These are phyloP conservation scores for Drosophila kanapiae DNA, from an alignment of 1,140 invertebrate genomes.

Conservation along the genomic window DNA sequence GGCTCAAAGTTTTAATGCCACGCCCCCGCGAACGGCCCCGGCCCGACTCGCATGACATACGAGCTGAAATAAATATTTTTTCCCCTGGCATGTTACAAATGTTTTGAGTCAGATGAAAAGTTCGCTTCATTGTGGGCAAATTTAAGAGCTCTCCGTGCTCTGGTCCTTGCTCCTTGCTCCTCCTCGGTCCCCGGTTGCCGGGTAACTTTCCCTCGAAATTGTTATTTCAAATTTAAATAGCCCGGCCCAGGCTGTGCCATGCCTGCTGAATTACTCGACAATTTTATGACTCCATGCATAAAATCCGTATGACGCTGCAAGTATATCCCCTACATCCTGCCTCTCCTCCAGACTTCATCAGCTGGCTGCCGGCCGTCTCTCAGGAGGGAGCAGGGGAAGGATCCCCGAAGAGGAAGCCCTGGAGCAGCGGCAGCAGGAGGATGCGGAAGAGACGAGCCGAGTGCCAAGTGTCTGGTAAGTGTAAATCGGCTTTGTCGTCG, in stretches of 20 bases:
- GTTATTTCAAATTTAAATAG: conserved; percentile 70
- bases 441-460: conserved; percentile 24
- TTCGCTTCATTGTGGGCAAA: conserved; percentile 58
- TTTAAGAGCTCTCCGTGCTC: conserved; percentile 49
- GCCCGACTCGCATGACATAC: conserved; percentile 61
- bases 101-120: conserved; percentile 74
- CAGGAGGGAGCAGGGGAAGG: neutral
- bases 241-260: conserved; percentile 23
- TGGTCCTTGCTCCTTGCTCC: neutral
- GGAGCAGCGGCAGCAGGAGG: neutral
- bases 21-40: conserved; percentile 4
- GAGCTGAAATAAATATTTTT: conserved; percentile 79
- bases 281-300: conserved; percentile 67
- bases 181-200: neutral
- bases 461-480: conserved; percentile 51
- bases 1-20: conserved; percentile 75
- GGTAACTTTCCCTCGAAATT: conserved; percentile 57
- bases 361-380: conserved; percentile 58
- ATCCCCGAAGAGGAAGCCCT: neutral
- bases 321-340: conserved; percentile 12
- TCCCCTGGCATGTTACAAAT: conserved; percentile 78
- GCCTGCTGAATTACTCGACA: conserved; percentile 56
- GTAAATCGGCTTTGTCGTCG: conserved; percentile 62
- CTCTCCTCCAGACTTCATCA: conserved; percentile 53
- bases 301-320: conserved; percentile 69